A percentile compares a stretch with the other conserved stretches of the same genome.
phyloP scores from a whole-genome alignment of 92 coral and sea anemone genomes.

The Porites divaricata region DNA sequence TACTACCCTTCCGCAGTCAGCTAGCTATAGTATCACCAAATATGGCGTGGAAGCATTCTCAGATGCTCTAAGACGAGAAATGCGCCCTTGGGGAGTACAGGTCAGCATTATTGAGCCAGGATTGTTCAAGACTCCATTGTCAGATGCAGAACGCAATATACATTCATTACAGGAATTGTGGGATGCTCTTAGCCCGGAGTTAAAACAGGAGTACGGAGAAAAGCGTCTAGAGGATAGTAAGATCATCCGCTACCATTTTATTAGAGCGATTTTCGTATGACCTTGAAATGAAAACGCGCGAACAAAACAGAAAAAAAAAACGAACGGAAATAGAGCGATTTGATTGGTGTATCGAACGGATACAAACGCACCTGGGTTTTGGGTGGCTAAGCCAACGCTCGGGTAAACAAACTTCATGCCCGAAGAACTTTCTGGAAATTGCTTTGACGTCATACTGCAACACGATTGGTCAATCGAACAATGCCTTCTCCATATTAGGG shows the following conservation, averaged over 20 bases:
- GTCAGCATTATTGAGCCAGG: conserved; percentile 78
- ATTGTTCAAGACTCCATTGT: conserved; percentile 65
- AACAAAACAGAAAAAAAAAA: no score
- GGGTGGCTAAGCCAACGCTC: no score
- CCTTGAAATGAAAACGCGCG: no score
- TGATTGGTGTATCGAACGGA: no score
- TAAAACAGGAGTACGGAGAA: conserved; percentile 71
- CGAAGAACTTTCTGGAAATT: no score
- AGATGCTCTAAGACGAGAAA: conserved; percentile 78
- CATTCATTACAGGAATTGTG: conserved; percentile 50
- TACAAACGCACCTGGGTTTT: no score
- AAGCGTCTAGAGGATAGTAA: conserved; percentile 54
- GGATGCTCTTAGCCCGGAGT: conserved; percentile 57
- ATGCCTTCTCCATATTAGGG: no score
- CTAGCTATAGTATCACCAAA: conserved; percentile 61
- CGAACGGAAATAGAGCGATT: no score
- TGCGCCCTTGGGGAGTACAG: conserved; percentile 67
- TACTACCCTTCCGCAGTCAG: conserved; percentile 34
- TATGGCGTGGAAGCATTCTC: conserved; percentile 83
- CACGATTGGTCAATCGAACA: no score
- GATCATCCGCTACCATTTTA: background rate
- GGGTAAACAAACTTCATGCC: no score
- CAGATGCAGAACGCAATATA: conserved; percentile 32
- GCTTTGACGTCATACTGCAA: no score
- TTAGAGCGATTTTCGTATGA: no score